Evolutionary conservation across 2,113 vertebrate genomes (phyloP).

Genomic region (Solea senegalensis): DNA sequence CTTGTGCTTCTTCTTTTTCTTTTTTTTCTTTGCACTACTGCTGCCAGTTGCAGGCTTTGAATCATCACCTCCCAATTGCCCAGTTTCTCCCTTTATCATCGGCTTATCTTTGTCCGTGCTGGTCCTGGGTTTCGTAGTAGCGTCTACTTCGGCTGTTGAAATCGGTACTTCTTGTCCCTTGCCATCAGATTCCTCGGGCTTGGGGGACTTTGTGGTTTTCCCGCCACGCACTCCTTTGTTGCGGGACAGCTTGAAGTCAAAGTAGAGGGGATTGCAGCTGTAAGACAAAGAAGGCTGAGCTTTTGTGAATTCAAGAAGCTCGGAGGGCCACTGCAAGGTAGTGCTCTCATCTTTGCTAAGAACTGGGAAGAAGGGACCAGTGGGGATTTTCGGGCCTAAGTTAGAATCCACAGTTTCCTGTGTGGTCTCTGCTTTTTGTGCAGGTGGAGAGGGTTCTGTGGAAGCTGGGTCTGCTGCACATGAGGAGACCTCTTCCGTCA

Average conservation of each 20-base stretch:
- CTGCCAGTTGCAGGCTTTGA: conserved; percentile 68
- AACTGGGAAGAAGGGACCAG: conserved; percentile 93
- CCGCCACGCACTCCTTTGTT: conserved; percentile 85
- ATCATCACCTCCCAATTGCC: conserved; percentile 52
- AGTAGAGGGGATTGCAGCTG: conserved; percentile 98
- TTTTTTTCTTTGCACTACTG: conserved; percentile 82
- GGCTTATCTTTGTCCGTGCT: conserved; percentile 64
- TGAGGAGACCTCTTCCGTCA: conserved; percentile 36
- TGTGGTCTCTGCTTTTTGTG: conserved; percentile 45
- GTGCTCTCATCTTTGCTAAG: conserved; percentile 97
- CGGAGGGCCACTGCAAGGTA: conserved; percentile 97
- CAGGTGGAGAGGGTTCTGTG: conserved; percentile 46
- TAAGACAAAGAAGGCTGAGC: conserved; percentile 93
- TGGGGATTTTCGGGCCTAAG: conserved; percentile 87
- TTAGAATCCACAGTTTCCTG: conserved; percentile 67
- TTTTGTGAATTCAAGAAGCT: conserved; percentile 94
- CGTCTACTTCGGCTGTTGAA: conserved; percentile 66
- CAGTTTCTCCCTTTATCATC: conserved; percentile 44
- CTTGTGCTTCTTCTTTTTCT: conserved; percentile 98
- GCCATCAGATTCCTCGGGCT: conserved; percentile 59
- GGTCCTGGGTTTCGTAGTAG: conserved; percentile 35
- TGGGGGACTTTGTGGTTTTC: conserved; percentile 72
- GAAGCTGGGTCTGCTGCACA: conserved; percentile 30
- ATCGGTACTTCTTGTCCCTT: conserved; percentile 65
- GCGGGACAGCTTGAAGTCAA: conserved; percentile 95